A percentile compares a stretch with the other conserved stretches of the same genome.
phyloP scores from a whole-genome alignment of 2,113 vertebrate genomes.

The Tragelaphus buxtoni region DNA sequence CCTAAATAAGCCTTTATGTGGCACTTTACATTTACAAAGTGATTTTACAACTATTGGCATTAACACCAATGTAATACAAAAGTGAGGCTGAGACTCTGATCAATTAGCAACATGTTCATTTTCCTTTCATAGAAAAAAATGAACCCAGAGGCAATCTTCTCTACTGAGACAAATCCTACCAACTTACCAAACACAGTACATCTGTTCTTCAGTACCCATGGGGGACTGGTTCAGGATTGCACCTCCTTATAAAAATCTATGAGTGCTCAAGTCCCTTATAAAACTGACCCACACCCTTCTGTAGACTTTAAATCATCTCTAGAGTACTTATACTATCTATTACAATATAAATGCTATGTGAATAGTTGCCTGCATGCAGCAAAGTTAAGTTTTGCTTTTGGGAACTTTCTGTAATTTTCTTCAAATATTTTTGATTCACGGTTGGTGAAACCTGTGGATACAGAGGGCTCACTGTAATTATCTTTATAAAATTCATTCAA shows the following conservation, averaged over 20 bases:
- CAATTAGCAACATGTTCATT: background rate
- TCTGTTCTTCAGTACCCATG: background rate
- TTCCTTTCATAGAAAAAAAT: conserved; percentile 28
- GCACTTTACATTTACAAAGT: conserved; percentile 21
- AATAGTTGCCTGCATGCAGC: background rate
- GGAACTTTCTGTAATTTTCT: background rate
- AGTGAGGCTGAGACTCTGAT: background rate
- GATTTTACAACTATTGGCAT: background rate
- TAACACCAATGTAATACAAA: background rate
- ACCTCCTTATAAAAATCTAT: background rate
- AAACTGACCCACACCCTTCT: background rate
- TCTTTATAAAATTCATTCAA: background rate
- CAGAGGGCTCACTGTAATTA: background rate
- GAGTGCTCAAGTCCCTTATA: background rate
- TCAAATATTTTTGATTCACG: background rate
- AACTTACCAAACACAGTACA: background rate
- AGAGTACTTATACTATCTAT: background rate
- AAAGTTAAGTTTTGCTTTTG: background rate
- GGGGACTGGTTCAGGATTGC: background rate
- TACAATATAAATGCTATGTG: background rate
- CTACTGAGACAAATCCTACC: background rate
- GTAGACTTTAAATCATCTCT: background rate
- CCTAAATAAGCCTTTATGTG: background rate
- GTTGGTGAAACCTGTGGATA: background rate
- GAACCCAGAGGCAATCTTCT: background rate